Base-by-base conservation (phyloP, 2,113 vertebrate species). In the Tupaia chinensis region DNA sequence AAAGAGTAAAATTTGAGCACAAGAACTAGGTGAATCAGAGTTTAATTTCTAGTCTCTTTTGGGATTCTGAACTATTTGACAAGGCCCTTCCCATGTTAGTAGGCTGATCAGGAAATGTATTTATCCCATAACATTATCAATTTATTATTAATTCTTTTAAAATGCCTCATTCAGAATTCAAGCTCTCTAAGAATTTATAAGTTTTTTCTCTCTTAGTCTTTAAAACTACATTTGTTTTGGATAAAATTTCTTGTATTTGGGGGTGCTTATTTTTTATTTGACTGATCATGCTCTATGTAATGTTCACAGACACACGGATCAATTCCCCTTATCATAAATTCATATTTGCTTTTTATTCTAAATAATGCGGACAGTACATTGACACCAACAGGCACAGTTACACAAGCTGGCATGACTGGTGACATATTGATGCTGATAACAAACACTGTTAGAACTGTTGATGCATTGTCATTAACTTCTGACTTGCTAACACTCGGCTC, bases 401-500 rank as follows among this genome's bases (percentile, higher is more conserved):
- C 25, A 56, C 2, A 89, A 83, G 15, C 11, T 54, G 12, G 27
- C 17, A 0, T 87, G 61, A 81, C 17, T 17, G 65, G 68, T 63
- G 54, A 56, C 78, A 61, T 81, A 74, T 60, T 87, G 16, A 68
- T 73, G 2, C 19, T 32, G 16, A 66, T 66, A 77, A 20, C 4
- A 12, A 81, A 86, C 17, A 86, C 2, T 92, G 72, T 92, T 53
- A 72, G 0, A 15, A 95, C 96, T 93, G 94, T 97, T 73, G 94
- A 7, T 90, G 65, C 91, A 90, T 96, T 97, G 94, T 97, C 82
- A 73, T 89, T 96, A 86, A 74, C 53, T 94, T 82, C 66, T 97
- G 95, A 97, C 84, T 82, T 97, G 76, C 94, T 98, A 97, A 97
- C 88, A 94, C 87, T 96, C 95, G 90, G 80, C 72, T 97, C 81